phyloP scores from a whole-genome alignment of 2,797 vertebrate species.

The Pseudochaenichthys georgianus region DNA sequence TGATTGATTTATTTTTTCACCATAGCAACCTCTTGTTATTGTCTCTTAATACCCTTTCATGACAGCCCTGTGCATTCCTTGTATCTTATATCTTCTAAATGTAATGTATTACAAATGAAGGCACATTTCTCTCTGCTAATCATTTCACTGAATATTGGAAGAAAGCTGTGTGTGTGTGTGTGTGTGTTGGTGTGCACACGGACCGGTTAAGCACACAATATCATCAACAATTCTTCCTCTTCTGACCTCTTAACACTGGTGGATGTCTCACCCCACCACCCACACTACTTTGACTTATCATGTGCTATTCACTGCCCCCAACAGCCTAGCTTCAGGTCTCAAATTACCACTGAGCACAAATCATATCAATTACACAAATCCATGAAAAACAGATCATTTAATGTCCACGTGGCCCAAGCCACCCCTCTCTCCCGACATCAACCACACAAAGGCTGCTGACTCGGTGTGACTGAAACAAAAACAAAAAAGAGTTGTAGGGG shows the following conservation, averaged over 20 bases:
- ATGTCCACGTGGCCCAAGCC: conserved; percentile 65
- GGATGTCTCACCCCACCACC: conserved; percentile 38
- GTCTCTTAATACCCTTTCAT: conserved; percentile 7
- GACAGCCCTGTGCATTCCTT: conserved; percentile 16
- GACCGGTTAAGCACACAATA: conserved; percentile 22
- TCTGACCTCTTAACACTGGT: conserved; percentile 23
- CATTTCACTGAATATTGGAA: not conserved
- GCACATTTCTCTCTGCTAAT: conserved; percentile 2
- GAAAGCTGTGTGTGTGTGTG: not conserved
- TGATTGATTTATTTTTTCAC: conserved; percentile 37
- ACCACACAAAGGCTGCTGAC: conserved; percentile 75
- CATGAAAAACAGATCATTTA: conserved; percentile 82
- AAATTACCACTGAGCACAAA: conserved; percentile 75
- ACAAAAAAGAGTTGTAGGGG: conserved; percentile 59
- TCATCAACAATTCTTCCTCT: conserved; percentile 46
- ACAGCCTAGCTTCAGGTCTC: conserved; percentile 56
- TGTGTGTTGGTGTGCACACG: conserved; percentile 4
- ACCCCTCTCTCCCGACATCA: conserved; percentile 44
- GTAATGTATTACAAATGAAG: not conserved
- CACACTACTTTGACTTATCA: conserved; percentile 57
- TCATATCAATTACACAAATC: conserved; percentile 84
- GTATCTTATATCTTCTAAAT: conserved; percentile 8
- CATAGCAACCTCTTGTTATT: conserved; percentile 8
- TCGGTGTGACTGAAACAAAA: conserved; percentile 75
- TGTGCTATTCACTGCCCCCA: conserved; percentile 42